These are phyloP conservation scores for Rhingia campestris DNA, from an alignment of 2,888 invertebrate genomes.

Conservation along the genomic window DNA sequence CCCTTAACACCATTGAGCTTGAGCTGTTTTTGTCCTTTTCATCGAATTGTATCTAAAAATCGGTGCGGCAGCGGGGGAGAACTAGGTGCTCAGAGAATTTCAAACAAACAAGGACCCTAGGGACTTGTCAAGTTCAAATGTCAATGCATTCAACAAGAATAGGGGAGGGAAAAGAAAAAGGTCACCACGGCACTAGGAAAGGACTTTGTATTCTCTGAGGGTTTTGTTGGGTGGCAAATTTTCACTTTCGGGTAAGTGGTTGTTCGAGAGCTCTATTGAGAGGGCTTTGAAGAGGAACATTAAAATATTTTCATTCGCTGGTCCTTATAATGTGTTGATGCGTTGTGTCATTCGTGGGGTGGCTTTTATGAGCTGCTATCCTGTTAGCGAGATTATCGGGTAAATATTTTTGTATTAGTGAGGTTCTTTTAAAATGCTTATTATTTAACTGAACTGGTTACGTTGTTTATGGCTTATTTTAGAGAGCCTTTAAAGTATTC, in stretches of 20 bases:
- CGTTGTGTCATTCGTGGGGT: constrained; percentile 21
- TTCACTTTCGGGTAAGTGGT: constrained; percentile 53
- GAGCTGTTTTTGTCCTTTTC: constrained; percentile 39
- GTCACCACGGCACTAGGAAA: constrained; percentile 9
- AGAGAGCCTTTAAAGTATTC: no score
- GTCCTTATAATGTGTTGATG: no score
- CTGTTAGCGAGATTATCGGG: neutral
- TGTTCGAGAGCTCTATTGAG: constrained; percentile 41
- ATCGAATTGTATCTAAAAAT: constrained; percentile 41
- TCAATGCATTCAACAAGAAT: constrained; percentile 67
- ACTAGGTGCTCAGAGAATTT: constrained; percentile 42
- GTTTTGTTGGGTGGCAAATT: constrained; percentile 29
- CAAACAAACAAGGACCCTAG: constrained; percentile 55
- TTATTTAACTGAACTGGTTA: no score
- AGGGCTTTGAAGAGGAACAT: constrained; percentile 25
- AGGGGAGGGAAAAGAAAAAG: constrained; percentile 31
- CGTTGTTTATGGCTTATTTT: no score
- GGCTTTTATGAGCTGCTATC: constrained; percentile 7
- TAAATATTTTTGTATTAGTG: neutral
- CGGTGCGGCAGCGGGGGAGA: neutral
- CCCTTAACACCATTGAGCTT: neutral
- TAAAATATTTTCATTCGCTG: constrained; percentile 34
- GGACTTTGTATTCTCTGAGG: constrained; percentile 30
- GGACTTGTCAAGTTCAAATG: constrained; percentile 71
- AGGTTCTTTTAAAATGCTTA: no score